Evolutionary conservation across 1,140 invertebrate genomes (phyloP), one percentile per base, ranked within the genome.

Genomic region (Philaenus spumarius): DNA sequence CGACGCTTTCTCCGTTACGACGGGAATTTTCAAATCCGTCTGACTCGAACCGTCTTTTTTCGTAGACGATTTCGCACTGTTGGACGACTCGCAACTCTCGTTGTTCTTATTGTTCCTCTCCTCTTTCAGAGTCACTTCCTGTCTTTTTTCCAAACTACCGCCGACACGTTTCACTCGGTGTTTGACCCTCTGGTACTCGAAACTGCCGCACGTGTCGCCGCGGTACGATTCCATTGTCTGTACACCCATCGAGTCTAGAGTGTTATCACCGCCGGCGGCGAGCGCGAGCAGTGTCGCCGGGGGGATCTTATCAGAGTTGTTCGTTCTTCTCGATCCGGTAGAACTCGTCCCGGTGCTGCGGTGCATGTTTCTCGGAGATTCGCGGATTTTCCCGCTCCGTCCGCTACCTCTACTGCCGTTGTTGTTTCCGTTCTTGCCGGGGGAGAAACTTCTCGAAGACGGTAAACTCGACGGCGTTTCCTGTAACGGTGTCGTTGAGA

Each of bases 1-100:
- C n/a, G 20, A 14, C 1, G 24, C 26, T 26, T 30, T 43, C 7
- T 42, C 48, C n/a, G 50, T 23, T 22, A 48, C 42, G 2, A 48
- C 37, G 11, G 56, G 59, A 20, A 60, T 59, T 40, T 59, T 64
- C 46, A 62, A 79, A 63, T 83, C 82, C 1, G 82, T 83, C 64
- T 84, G 81, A 68, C 79, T 81, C 59, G 74, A 80, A 2, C 80
- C 76, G 58, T 84, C 81, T 58, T 80, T 75, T 62, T 82, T 82
- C 2, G 73, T 75, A 0, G 76, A 76, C 5, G 56, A 60, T 19
- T 63, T 59, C 2, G 53, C 43, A 46, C 46, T 55, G 15, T 23
- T 47, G 2, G 39, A 30, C 69, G 53, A 78, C 73, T 23, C 77
- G 70, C 65, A 75, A 75, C 58, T 72, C 76, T 52, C 74, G 72